Conservation (phyloP, 2,113 vertebrate species). For the Daubentonia madagascariensis region DNA sequence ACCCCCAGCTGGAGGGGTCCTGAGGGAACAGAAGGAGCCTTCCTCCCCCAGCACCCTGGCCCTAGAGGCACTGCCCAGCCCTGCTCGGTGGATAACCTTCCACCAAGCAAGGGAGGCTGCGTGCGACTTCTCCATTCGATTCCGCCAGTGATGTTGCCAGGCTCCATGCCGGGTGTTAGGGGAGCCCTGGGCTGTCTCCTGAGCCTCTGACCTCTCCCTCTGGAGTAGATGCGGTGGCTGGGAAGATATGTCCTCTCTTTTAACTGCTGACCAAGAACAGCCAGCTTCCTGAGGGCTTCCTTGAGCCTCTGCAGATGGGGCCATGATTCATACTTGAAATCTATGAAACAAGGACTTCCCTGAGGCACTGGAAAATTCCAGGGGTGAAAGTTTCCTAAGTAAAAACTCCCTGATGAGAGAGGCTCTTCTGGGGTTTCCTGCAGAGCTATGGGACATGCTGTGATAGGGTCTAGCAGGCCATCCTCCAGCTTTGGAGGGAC, state of each 20-base stretch:
- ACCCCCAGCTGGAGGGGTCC: fast-evolving
- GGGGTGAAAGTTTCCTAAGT: neutral
- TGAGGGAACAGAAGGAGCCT: fast-evolving
- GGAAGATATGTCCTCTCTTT: fast-evolving
- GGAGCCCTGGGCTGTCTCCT: fast-evolving
- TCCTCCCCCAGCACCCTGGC: fast-evolving
- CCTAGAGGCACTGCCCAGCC: fast-evolving
- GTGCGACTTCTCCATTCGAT: fast-evolving
- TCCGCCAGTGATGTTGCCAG: fast-evolving
- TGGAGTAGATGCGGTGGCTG: fast-evolving
- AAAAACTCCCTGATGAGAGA: fast-evolving
- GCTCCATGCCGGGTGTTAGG: fast-evolving
- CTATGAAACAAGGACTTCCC: fast-evolving
- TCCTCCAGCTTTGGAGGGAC: fast-evolving
- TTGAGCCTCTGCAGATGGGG: fast-evolving
- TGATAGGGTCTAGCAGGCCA: fast-evolving
- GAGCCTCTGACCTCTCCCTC: fast-evolving
- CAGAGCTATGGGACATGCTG: fast-evolving
- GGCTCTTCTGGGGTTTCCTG: no score
- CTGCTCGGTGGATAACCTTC: neutral
- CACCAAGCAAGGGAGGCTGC: no score
- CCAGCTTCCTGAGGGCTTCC: neutral
- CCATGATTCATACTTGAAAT: fast-evolving
- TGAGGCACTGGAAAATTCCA: neutral
- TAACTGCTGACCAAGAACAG: neutral